Base-by-base conservation (phyloP, 1,140 invertebrate genomes). In the Acyrthosiphon pisum region DNA sequence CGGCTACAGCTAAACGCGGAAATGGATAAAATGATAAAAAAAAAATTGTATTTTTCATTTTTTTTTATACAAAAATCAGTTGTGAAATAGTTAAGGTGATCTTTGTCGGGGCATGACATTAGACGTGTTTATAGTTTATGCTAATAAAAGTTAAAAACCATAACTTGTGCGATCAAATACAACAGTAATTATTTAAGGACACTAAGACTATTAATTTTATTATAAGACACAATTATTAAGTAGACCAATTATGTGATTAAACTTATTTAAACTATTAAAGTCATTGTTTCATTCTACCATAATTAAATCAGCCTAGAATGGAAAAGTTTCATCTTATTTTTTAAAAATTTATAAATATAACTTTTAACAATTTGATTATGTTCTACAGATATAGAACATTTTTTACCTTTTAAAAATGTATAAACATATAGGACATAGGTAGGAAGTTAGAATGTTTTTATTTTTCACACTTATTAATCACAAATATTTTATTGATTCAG, bases 31-130 rank as follows among this genome's bases (percentile, higher is more conserved):
- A 53, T 37, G 14, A 56, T 37, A 37, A 41, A 41, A 89, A 41
- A 89, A 53, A 90, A 89, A 53, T 83, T 30, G 50, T 41, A 41
- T 3, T 8, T 41, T 26, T 23, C 9, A 6, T 14, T 41, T 88
- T 48, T 37, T 56, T 48, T n/a, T 50, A 23, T 88, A 50, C 86
- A 88, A 88, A 50, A 35, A 50, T 88, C 18, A 9, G n/a, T 88
- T 88, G 86, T 22, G 86, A 50, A 88, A 88, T 35, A 88, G n/a
- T 88, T 50, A 35, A 50, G 46, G 86, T 88, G 46, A 88, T 88
- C 30, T 50, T 50, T 48, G 30, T 35, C 18, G 30, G 86, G 50
- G 46, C 86, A 88, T 88, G 86, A 88, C 46, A 50, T 41, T 20
- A 41, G 6, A 23, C 35, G 22, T 76, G 83, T 46, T 11, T 86